A percentile compares a stretch with the other conserved stretches of the same genome.
phyloP scores from a whole-genome alignment of 1,140 invertebrate species.

The Phthorimaea operculella region DNA sequence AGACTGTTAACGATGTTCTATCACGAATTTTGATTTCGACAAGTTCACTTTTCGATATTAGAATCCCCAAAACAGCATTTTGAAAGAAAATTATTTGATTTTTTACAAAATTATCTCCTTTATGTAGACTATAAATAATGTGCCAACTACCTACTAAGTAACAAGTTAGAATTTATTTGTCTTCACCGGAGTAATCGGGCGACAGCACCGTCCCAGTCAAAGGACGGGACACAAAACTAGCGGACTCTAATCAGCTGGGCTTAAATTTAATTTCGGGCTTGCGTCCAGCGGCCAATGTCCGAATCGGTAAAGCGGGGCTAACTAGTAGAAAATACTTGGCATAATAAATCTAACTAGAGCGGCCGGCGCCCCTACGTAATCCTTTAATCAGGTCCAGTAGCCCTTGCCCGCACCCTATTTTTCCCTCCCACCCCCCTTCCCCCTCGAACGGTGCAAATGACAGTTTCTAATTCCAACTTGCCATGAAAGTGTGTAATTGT shows the following conservation, averaged over 20 bases:
- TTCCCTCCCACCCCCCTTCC: constrained; percentile 41
- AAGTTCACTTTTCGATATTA: too few relatives aligned
- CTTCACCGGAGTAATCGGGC: too few relatives aligned
- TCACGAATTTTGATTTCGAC: too few relatives aligned
- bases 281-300: neutral
- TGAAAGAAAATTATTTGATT: too few relatives aligned
- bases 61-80: too few relatives aligned
- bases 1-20: too few relatives aligned
- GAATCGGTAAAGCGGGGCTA: constrained; percentile 33
- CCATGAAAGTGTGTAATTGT: constrained; percentile 68
- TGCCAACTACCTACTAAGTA: too few relatives aligned
- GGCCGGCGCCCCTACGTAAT: constrained; percentile 59
- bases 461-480: constrained; percentile 70
- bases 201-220: too few relatives aligned
- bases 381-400: constrained; percentile 65
- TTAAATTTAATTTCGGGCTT: constrained; percentile 4
- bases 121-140: too few relatives aligned
- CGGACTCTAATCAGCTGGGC: neutral
- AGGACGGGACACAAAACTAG: neutral
- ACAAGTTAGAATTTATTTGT: too few relatives aligned
- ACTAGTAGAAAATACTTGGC: constrained; percentile 61
- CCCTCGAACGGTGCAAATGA: constrained; percentile 67
- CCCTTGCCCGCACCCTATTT: constrained; percentile 61
- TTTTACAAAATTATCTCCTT: too few relatives aligned
- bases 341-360: constrained; percentile 64